Base-by-base conservation (phyloP, 2,888 invertebrate genomes). In the Perizoma affinitatum region DNA sequence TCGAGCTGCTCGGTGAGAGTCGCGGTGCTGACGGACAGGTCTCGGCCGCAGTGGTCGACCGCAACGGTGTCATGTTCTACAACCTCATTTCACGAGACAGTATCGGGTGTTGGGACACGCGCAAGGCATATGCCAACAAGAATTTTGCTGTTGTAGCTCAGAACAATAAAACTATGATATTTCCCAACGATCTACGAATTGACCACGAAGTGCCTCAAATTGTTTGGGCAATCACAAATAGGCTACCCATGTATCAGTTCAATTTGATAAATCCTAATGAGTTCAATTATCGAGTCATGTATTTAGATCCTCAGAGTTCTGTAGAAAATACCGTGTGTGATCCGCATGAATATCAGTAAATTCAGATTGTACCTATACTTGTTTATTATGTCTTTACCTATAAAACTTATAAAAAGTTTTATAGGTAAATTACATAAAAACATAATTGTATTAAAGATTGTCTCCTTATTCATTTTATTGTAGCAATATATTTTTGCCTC, bases 91-190 rank as follows among this genome's bases (percentile, higher is more conserved):
- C 96, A 58, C 93, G 94, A 63, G 96, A 97, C 82, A 94, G 96
- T 63, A 93, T 97, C 49, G 96, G 96, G 67, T 97, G 97, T 83
- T 97, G 97, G 97, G 95, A 97, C 75, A 95, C 95, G 4, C 90
- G 94, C n/a, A 96, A 96, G 72, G 94, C 95, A 0, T 96, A 96
- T 72, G 92, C 87, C 45, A 90, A 93, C 10, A 85, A 90, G 9
- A 96, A 96, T 79, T 83, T 96, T 52, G 94, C 93, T 1, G 85
- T 96, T 6, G 91, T 96, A 0, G 96, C 95, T 0, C 85, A 93
- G 61, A 94, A 94, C 79, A 93, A 93, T 46, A 90, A 88, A 38
- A 94, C 95, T 0, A 86, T 97, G 72, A 92, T 96, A 36, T 97
- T 97, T 76, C 96, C 97, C 0, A 97, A 97, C 70, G 97, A 97